Conservation (phyloP, 2,797 vertebrate species). For the Okamejei kenojei region DNA sequence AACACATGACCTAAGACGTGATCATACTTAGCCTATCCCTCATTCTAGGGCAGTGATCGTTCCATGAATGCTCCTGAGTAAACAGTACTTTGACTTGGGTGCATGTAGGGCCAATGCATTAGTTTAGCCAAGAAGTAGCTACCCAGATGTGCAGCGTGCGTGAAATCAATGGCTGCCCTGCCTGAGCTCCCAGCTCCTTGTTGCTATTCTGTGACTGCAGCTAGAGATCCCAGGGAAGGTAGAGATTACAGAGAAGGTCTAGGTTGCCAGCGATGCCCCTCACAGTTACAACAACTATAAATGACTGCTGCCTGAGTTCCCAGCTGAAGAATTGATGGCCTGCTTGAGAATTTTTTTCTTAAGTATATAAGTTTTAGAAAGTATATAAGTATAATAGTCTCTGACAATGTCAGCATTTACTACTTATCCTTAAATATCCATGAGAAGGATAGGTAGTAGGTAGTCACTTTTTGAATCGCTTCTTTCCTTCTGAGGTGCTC, state of each 20-base stretch:
- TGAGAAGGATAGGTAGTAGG: too few species aligned
- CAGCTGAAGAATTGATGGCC: too few species aligned
- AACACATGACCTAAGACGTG: background rate
- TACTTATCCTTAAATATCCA: too few species aligned
- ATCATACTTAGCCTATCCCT: background rate
- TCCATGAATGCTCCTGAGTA: background rate
- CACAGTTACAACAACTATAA: background rate
- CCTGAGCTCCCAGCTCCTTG: background rate
- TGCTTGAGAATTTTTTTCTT: too few species aligned
- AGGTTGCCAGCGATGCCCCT: background rate
- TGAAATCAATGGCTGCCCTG: background rate
- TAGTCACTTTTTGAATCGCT: too few species aligned
- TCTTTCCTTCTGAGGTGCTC: too few species aligned
- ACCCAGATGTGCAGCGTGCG: too few species aligned
- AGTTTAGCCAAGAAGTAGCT: background rate
- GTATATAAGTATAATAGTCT: too few species aligned
- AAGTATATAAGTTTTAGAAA: too few species aligned
- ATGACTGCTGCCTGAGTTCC: too few species aligned
- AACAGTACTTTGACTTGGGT: background rate
- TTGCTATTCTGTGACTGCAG: background rate
- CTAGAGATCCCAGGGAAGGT: background rate
- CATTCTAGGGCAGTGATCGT: background rate
- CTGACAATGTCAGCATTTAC: too few species aligned
- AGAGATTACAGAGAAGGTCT: background rate
- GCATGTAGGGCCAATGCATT: background rate